Conservation (phyloP, 2,113 vertebrate genomes). For the Marmota flaviventris region DNA sequence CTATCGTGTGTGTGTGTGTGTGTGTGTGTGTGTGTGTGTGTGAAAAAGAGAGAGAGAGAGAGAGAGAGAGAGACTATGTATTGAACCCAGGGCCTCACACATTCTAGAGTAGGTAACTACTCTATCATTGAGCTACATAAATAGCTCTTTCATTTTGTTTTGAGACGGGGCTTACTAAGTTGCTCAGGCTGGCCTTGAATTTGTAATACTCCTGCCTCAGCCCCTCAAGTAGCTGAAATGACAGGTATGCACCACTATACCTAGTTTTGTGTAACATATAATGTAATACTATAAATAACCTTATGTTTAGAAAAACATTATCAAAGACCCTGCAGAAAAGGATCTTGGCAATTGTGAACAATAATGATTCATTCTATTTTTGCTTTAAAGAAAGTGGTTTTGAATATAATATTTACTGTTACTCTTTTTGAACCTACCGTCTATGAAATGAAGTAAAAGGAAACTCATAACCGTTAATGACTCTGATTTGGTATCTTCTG, state of each 20-base stretch:
- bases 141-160: not conserved
- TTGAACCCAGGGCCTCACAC: not conserved
- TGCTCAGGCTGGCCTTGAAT: not conserved
- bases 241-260: not conserved
- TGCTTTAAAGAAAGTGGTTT: not conserved
- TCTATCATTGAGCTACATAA: not conserved
- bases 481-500: not conserved
- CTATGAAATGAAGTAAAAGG: not conserved
- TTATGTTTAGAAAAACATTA: constrained; percentile 2
- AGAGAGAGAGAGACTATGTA: not conserved
- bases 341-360: not conserved
- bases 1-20: too few species aligned
- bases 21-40: too few species aligned
- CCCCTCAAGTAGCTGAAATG: not conserved
- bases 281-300: not conserved
- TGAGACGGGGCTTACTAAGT: not conserved
- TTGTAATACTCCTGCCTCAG: not conserved
- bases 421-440: not conserved
- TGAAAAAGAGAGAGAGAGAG: too few species aligned
- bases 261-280: not conserved
- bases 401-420: not conserved
- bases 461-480: not conserved
- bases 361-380: not conserved
- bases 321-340: not conserved
- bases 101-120: too few species aligned